Conservation (phyloP, 1,140 invertebrate genomes). For the Neuroterus valhalla region DNA sequence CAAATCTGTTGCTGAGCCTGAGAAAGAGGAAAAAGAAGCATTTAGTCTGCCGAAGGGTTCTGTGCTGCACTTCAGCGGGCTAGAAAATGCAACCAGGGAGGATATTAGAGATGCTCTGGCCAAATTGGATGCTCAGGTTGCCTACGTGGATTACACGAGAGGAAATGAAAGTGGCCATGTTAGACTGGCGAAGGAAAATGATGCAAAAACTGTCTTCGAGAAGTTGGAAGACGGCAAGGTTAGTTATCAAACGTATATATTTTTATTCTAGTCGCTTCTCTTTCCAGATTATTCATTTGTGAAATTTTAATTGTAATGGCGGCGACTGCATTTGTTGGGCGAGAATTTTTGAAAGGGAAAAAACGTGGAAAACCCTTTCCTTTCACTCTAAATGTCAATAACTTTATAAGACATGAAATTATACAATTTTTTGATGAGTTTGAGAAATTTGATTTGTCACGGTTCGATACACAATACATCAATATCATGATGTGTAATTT, state of each 20-base stretch:
- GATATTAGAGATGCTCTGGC: conserved; percentile 82
- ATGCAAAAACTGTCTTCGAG: conserved; percentile 79
- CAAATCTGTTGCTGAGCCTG: conserved; percentile 58
- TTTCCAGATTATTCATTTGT: too few species aligned
- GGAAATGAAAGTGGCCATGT: conserved; percentile 84
- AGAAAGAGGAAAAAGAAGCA: conserved; percentile 68
- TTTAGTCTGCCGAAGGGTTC: conserved; percentile 80
- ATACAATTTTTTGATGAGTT: too few species aligned
- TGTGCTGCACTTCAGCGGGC: conserved; percentile 80
- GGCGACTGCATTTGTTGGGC: too few species aligned
- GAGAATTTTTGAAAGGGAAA: too few species aligned
- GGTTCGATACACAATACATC: too few species aligned
- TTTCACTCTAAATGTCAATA: too few species aligned
- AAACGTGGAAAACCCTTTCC: too few species aligned
- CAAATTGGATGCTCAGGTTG: conserved; percentile 79
- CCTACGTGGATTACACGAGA: conserved; percentile 84
- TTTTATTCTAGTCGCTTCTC: neutral
- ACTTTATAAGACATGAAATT: too few species aligned
- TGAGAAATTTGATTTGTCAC: too few species aligned
- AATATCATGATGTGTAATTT: too few species aligned
- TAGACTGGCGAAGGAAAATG: conserved; percentile 81
- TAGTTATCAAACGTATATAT: neutral
- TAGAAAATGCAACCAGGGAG: conserved; percentile 81
- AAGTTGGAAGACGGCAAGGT: conserved; percentile 80
- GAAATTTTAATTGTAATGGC: too few species aligned